A percentile compares a stretch with the other conserved stretches of the same genome.
Evolutionary conservation across 2,888 invertebrate genomes (phyloP).

Genomic region (Eremobia ochroleuca): DNA sequence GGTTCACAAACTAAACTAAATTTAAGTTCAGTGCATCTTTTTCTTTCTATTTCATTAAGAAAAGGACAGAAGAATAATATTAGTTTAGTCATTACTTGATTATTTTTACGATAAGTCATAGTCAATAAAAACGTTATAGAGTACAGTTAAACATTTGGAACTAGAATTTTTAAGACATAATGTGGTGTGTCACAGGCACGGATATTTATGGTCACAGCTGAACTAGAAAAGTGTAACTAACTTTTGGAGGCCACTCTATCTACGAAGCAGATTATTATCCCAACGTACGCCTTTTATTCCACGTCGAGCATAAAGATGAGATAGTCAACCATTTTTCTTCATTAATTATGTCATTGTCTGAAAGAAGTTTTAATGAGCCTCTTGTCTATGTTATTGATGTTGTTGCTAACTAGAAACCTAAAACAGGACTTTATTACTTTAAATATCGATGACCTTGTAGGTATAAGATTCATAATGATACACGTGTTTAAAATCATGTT

Average conservation of each 20-base stretch:
- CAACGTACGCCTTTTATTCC: not conserved
- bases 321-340: conserved; percentile 42
- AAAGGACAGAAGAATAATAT: no score
- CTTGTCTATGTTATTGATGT: conserved; percentile 53
- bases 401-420: conserved; percentile 11
- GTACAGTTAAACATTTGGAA: not conserved
- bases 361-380: conserved; percentile 40
- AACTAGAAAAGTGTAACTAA: not conserved
- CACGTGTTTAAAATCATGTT: not conserved
- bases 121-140: not conserved
- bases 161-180: no score
- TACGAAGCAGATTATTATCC: not conserved
- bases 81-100: no score
- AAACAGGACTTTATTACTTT: not conserved
- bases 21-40: no score
- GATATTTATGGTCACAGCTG: no score
- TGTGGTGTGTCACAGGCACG: not conserved
- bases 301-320: conserved; percentile 16
- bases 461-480: not conserved
- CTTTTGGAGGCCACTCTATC: not conserved
- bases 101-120: no score
- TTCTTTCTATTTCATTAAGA: no score
- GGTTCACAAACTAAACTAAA: no score
- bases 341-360: conserved; percentile 45
- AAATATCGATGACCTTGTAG: not conserved